Evolutionary conservation across 2,888 invertebrate genomes (phyloP).

Genomic region (Isoperla grammatica): DNA sequence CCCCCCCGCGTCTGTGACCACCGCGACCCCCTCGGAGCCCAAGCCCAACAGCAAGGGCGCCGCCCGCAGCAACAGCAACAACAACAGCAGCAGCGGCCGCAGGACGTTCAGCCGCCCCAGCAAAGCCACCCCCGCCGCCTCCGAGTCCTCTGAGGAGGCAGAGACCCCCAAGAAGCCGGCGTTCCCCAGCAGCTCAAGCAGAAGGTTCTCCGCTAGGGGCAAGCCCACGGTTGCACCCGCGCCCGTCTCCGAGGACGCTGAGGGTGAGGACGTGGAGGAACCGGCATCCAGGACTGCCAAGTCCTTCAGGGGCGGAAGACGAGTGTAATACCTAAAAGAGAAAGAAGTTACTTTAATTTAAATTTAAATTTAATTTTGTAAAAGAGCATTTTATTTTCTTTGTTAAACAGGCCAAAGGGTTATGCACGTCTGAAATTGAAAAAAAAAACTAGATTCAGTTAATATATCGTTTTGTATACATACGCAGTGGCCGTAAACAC

Average conservation of each 20-base stretch:
- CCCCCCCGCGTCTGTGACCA: neutral
- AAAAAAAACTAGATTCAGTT: neutral
- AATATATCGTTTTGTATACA: too few relatives aligned
- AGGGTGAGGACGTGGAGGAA: constrained; percentile 16
- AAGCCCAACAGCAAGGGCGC: constrained; percentile 6
- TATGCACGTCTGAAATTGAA: neutral
- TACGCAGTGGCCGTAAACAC: too few relatives aligned
- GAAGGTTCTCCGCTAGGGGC: constrained; percentile 19
- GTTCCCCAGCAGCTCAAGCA: neutral
- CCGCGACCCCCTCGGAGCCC: neutral
- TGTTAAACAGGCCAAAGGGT: neutral
- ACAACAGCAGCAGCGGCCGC: constrained; percentile 17
- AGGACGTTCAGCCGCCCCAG: constrained; percentile 13
- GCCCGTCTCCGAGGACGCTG: constrained; percentile 1
- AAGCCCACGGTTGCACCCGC: constrained; percentile 6
- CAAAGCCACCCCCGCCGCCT: constrained; percentile 18
- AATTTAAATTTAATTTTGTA: neutral
- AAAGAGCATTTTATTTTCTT: neutral
- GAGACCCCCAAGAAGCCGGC: constrained; percentile 16
- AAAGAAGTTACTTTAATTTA: too few relatives aligned
- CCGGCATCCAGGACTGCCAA: constrained; percentile 18
- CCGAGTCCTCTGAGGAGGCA: constrained; percentile 19
- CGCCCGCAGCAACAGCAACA: constrained; percentile 8
- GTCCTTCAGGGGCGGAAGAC: constrained; percentile 18
- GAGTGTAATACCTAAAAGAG: constrained; percentile 9